Base-by-base conservation (phyloP, 2,113 vertebrate species). In the Lepus europaeus region DNA sequence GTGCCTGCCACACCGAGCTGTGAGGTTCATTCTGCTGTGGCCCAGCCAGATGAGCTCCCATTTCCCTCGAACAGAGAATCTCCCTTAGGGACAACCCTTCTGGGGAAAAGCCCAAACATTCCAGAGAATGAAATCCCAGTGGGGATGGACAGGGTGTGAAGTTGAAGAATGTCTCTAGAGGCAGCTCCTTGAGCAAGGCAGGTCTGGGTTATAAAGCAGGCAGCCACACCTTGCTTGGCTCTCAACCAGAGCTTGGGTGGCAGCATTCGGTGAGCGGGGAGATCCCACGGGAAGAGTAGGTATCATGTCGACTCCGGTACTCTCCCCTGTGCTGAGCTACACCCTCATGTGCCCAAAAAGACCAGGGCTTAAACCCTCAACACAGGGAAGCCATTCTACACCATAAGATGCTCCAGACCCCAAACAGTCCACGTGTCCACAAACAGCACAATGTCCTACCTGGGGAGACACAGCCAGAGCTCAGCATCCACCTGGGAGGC, bases 101-200 rank as follows among this genome's bases (percentile, higher is more conserved):
- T 76, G 88, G 36, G 56, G 61, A 87, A 95, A 74, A 95, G 51
- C 91, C 5, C 49, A 96, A 91, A 89, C 53, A 88, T 87, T 92
- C 76, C 59, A 70, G 53, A 94, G 73, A 91, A 90, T 7, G 20
- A 96, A 87, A 90, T 63, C 76, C 78, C 39, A 93, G 64, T 7
- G 10, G 14, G 31, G 31, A 3, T 8, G 79, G 19, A 3, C 45
- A 13, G 9, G 29, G 2, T 14, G 10, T 70, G 23, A 96, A 89
- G 83, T 91, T 61, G 45, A 80, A 53, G 68, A 87, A 94, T 83
- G 89, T 89, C 70, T 88, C 91, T 84, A 74, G 31, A 73, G 68
- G 69, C 10, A 80, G 64, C 81, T 77, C 31, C 68, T 78, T 79
- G 29, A 87, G 14, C 33, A 86, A 92, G 56, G 22, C 85, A 96